Conservation (phyloP, 35 echinoderm and acorn worm species). For the Lytechinus pictus region DNA sequence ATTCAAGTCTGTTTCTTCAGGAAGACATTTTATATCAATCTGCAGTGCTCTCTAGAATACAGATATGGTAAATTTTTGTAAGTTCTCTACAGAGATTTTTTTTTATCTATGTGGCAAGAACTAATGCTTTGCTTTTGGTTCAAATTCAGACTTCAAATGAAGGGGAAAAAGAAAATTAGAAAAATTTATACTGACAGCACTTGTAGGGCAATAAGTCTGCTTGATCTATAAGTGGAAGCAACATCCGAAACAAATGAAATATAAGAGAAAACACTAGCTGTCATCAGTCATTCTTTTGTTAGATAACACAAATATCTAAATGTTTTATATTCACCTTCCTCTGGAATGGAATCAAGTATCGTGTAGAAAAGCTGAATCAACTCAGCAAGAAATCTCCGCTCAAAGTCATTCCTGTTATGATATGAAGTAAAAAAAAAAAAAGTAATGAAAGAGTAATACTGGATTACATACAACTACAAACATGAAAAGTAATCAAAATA, state of each 20-base stretch:
- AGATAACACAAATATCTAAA: background rate
- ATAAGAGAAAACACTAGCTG: background rate
- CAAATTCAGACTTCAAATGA: too few relatives aligned
- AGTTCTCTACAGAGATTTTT: background rate
- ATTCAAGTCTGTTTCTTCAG: too few relatives aligned
- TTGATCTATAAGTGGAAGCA: too few relatives aligned
- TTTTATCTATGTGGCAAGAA: too few relatives aligned
- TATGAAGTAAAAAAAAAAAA: background rate
- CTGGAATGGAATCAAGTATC: constrained; percentile 77
- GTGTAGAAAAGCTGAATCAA: constrained; percentile 81
- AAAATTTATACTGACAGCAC: too few relatives aligned
- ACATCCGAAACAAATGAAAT: too few relatives aligned
- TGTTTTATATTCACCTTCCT: constrained; percentile 63
- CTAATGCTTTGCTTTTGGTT: too few relatives aligned
- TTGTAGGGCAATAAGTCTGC: too few relatives aligned
- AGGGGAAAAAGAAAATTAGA: too few relatives aligned
- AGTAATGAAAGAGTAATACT: background rate
- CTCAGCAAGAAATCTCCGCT: constrained; percentile 71
- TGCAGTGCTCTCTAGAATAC: too few relatives aligned
- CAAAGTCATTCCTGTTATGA: constrained; percentile 82
- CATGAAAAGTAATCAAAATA: background rate
- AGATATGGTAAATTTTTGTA: too few relatives aligned
- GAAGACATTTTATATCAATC: too few relatives aligned
- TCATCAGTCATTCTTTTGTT: background rate
- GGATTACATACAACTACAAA: background rate